Conservation (phyloP, 2,888 invertebrate genomes). For the Nematopogon swammerdamellus region DNA sequence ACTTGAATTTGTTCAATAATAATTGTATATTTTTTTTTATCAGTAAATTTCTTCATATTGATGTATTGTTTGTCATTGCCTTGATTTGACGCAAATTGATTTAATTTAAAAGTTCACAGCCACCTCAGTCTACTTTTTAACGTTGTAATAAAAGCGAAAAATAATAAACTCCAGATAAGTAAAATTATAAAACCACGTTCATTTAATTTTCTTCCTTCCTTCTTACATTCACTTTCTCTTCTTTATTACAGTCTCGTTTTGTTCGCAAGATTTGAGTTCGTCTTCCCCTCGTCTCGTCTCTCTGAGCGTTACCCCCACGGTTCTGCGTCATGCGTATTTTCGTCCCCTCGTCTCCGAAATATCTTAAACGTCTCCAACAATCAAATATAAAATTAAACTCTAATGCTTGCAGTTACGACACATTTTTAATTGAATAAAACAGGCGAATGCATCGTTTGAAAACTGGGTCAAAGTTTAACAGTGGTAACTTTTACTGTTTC, state of each 20-base stretch:
- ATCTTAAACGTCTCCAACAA: not conserved
- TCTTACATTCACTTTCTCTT: constrained; percentile 61
- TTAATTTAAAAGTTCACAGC: too few species aligned
- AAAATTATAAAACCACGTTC: too few species aligned
- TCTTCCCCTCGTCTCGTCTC: constrained; percentile 31
- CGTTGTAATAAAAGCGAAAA: too few species aligned
- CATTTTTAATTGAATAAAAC: not conserved
- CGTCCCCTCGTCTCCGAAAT: constrained; percentile 21
- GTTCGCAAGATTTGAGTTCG: constrained; percentile 58
- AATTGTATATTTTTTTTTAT: too few species aligned
- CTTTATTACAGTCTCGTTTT: constrained; percentile 58
- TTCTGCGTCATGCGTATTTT: constrained; percentile 29
- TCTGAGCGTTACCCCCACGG: constrained; percentile 42
- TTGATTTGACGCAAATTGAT: too few species aligned
- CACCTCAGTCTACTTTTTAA: too few species aligned
- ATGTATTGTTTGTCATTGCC: too few species aligned
- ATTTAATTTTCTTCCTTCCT: too few species aligned
- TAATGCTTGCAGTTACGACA: not conserved
- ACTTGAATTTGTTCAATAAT: too few species aligned
- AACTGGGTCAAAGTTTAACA: not conserved
- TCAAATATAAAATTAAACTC: not conserved
- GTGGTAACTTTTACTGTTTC: constrained; percentile 28
- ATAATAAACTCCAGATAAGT: too few species aligned
- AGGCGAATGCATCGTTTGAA: not conserved
- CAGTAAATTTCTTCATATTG: too few species aligned